These are phyloP conservation scores for Apoderus coryli DNA, from an alignment of 2,888 invertebrate genomes.

Conservation along the genomic window DNA sequence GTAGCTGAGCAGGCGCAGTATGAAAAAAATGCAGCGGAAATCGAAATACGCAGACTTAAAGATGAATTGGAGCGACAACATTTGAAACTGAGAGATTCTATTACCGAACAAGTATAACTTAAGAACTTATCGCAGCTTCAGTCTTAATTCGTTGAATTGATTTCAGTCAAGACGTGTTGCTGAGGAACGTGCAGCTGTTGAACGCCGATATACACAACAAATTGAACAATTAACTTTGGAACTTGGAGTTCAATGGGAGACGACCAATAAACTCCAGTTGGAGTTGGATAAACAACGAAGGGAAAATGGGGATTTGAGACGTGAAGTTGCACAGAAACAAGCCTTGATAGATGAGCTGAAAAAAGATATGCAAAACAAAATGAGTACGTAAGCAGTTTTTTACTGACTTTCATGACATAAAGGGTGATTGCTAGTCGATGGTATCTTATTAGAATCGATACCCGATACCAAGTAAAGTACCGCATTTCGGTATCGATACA, in stretches of 20 bases:
- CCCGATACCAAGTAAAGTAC: too few relatives aligned
- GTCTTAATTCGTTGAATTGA: too few relatives aligned
- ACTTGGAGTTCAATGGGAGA: conserved; percentile 66
- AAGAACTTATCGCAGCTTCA: too few relatives aligned
- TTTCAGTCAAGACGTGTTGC: conserved; percentile 42
- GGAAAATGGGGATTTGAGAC: conserved; percentile 57
- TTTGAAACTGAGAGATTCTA: conserved; percentile 55
- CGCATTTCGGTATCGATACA: too few relatives aligned
- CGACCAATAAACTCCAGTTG: conserved; percentile 57
- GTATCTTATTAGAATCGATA: too few relatives aligned
- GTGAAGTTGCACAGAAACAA: conserved; percentile 64
- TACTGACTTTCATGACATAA: too few relatives aligned
- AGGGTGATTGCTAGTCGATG: too few relatives aligned
- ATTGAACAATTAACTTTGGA: conserved; percentile 70
- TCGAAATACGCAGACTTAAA: conserved; percentile 58
- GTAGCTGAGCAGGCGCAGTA: conserved; percentile 62
- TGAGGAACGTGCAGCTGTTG: conserved; percentile 57
- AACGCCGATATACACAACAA: conserved; percentile 54
- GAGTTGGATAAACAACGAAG: conserved; percentile 68
- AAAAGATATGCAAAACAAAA: conserved; percentile 65
- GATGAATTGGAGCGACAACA: conserved; percentile 69
- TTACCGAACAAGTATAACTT: conserved; percentile 61
- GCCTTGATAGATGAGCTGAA: conserved; percentile 64
- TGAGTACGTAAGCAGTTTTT: conserved; percentile 37
- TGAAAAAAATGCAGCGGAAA: conserved; percentile 60